phyloP scores from a whole-genome alignment of 1,140 invertebrate species.

The Limonius californicus region DNA sequence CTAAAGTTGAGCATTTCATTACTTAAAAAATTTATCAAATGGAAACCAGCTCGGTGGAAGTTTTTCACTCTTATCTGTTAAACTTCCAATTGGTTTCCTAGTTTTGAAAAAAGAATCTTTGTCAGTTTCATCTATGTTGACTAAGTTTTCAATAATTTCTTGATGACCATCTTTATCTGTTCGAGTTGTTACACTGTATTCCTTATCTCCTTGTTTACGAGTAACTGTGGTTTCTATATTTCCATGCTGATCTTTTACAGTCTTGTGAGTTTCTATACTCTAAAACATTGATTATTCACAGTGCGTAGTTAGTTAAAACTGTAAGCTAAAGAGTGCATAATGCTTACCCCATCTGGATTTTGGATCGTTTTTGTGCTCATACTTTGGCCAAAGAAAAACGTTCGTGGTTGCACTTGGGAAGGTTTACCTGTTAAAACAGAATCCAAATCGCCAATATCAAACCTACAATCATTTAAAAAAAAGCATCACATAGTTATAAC shows the following conservation, averaged over 20 bases:
- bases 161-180: constrained; percentile 49
- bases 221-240: constrained; percentile 51
- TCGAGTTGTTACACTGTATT: constrained; percentile 46
- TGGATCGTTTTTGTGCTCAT: constrained; percentile 44
- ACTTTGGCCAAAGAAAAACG: constrained; percentile 36
- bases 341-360: constrained; percentile 49
- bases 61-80: constrained; percentile 9
- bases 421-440: constrained; percentile 24
- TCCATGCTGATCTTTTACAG: constrained; percentile 50
- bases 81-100: neutral
- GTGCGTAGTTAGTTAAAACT: too few species aligned
- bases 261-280: constrained; percentile 48
- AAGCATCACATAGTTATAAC: neutral
- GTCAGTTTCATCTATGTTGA: constrained; percentile 50
- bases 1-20: too few species aligned
- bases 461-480: too few species aligned
- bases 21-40: constrained; percentile 30
- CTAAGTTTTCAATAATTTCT: constrained; percentile 48
- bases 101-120: constrained; percentile 27
- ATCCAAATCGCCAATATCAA: constrained; percentile 45
- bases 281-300: constrained; percentile 37
- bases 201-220: constrained; percentile 48
- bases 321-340: constrained; percentile 16
- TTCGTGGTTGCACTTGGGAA: neutral
- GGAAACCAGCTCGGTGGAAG: constrained; percentile 21